Conservation (phyloP, 2,113 vertebrate genomes). For the Syrrhaptes paradoxus region DNA sequence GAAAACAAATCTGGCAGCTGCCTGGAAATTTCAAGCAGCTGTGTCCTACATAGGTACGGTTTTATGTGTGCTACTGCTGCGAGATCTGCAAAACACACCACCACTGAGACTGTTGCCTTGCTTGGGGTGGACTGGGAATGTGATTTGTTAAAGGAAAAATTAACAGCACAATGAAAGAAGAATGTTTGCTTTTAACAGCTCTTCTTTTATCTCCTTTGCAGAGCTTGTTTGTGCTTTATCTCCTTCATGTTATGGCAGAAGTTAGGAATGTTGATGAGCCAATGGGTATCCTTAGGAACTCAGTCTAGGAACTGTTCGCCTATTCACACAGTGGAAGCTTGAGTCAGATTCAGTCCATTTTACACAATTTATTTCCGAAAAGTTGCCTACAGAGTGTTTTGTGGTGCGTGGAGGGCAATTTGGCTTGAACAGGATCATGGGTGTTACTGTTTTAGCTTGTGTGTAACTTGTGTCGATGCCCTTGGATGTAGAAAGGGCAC, state of each 20-base stretch:
- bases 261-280: background rate
- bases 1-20: background rate
- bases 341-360: background rate
- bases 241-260: background rate
- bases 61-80: background rate
- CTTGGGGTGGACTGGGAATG: background rate
- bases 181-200: background rate
- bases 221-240: background rate
- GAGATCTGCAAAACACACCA: background rate
- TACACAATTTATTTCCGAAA: background rate
- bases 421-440: background rate
- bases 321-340: background rate
- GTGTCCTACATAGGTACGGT: background rate
- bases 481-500: background rate
- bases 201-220: background rate
- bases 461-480: too few relatives aligned
- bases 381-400: background rate
- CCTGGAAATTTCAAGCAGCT: slow-evolving; percentile 14
- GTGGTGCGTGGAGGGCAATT: background rate
- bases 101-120: background rate
- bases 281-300: background rate
- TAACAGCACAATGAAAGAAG: background rate
- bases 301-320: background rate
- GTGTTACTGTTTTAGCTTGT: background rate
- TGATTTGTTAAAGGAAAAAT: background rate